A percentile compares a stretch with the other conserved stretches of the same genome.
phyloP scores from a whole-genome alignment of 2,888 invertebrate species.

The Steinernema scapterisci region DNA sequence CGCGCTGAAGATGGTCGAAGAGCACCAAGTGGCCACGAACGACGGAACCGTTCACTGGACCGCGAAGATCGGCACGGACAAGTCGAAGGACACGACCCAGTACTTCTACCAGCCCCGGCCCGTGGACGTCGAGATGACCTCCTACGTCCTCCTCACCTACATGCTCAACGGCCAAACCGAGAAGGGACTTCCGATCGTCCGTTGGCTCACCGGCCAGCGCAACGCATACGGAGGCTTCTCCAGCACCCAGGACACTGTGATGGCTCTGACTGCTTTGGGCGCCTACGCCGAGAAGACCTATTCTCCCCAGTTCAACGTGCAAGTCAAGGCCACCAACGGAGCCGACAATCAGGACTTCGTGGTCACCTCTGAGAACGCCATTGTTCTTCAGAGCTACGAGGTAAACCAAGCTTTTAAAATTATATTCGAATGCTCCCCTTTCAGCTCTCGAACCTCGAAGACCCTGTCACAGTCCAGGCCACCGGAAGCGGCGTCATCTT shows the following conservation, averaged over 20 bases:
- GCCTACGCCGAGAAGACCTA: constrained; percentile 75
- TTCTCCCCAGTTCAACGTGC: constrained; percentile 71
- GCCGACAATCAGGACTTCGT: constrained; percentile 67
- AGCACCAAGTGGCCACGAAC: constrained; percentile 30
- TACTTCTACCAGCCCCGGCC: constrained; percentile 74
- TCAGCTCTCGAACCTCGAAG: constrained; percentile 53
- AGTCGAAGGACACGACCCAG: constrained; percentile 48
- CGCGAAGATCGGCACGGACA: constrained; percentile 47
- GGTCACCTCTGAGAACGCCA: constrained; percentile 65
- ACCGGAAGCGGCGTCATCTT: constrained; percentile 78
- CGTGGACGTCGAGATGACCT: constrained; percentile 83
- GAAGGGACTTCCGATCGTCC: constrained; percentile 73
- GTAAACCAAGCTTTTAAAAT: too few relatives aligned
- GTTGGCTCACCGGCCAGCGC: constrained; percentile 78
- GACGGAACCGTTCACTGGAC: constrained; percentile 48
- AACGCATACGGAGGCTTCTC: constrained; percentile 78
- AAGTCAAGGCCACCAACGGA: constrained; percentile 72
- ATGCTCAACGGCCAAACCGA: constrained; percentile 69
- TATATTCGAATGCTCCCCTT: too few relatives aligned
- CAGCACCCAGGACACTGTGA: constrained; percentile 79
- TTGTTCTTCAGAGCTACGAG: constrained; percentile 82
- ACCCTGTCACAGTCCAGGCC: constrained; percentile 76
- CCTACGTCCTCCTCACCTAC: constrained; percentile 82
- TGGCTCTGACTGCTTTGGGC: constrained; percentile 77
- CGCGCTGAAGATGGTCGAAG: constrained; percentile 55